Percentiles rank a stretch among this genome's conserved stretches.
Evolutionary conservation across 2,113 vertebrate genomes (phyloP).

Genomic region (Saguinus midas): DNA sequence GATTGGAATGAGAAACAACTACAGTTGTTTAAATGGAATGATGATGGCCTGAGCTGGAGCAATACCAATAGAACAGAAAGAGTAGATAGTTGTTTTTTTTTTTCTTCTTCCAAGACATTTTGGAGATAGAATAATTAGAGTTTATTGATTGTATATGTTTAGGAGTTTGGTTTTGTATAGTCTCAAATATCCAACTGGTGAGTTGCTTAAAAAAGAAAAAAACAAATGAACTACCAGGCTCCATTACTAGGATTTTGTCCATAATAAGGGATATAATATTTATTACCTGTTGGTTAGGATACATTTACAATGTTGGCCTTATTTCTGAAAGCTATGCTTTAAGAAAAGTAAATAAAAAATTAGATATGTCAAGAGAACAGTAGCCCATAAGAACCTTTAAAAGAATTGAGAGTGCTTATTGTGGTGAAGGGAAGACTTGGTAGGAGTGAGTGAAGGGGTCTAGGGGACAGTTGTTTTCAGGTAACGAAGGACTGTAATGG

Average conservation of each 20-base stretch:
- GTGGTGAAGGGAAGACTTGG: not conserved
- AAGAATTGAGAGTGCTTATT: not conserved
- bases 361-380: not conserved
- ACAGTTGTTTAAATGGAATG: not conserved
- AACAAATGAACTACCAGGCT: not conserved
- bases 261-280: not conserved
- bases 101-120: not conserved
- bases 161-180: constrained; percentile 1
- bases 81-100: not conserved
- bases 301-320: not conserved
- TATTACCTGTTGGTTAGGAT: not conserved
- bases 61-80: not conserved
- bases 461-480: not conserved
- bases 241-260: not conserved
- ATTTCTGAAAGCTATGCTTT: not conserved
- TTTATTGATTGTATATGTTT: constrained; percentile 15
- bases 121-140: not conserved
- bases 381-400: not conserved
- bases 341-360: not conserved
- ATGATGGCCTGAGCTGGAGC: not conserved
- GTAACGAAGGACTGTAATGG: not conserved
- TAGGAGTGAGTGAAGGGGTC: not conserved
- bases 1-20: not conserved
- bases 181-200: not conserved
- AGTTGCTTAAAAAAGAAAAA: constrained; percentile 28